Base-by-base conservation (phyloP, 2,797 vertebrate genomes). In the Discoglossus pictus region DNA sequence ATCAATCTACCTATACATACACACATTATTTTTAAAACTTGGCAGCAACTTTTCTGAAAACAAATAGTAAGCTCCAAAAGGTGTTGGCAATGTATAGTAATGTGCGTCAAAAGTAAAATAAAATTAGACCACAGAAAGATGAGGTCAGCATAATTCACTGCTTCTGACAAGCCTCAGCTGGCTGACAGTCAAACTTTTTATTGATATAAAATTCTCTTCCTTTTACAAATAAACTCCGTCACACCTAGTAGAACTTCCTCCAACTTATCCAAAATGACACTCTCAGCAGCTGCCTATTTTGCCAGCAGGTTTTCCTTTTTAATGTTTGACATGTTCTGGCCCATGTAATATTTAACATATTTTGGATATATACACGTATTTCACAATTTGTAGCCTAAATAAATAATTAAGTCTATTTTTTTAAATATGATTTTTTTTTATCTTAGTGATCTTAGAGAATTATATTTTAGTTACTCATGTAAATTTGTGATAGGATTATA, bases 231-330 rank as follows among this genome's bases (percentile, higher is more conserved):
- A 64, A 64, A 64, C 38, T 18, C 42, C 1, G 17, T 61, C 46
- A 63, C 60, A 63, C 60, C 60, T 40, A 63, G 18, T 27, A 52
- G 46, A 63, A 63, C 36, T 63, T 63, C 60, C 15, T 63, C 15
- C 13, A 25, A 51, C 46, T 20, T 40, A 63, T 42, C 35, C 60
- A 51, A n/a, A 50, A 50, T 40, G 34, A 63, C 60, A 48, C 23
- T 36, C 48, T 40, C 35, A 18, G 35, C 47, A 31, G 60, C 34
- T 61, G 59, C n/a, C 10, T 12, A 61, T 15, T 47, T 31, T 21
- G 18, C 18, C 44, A 47, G 4, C 27, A 31, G n/a, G n/a, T n/a
- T 31, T 31, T 31, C 8, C 4, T 31, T 31, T 31, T 31, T 31
- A 31, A 31, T n/a, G n/a, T 34, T 18, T 46, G 17, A 60, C 56